phyloP scores from a whole-genome alignment of 1,140 invertebrate species.

The Chymomyza costata region DNA sequence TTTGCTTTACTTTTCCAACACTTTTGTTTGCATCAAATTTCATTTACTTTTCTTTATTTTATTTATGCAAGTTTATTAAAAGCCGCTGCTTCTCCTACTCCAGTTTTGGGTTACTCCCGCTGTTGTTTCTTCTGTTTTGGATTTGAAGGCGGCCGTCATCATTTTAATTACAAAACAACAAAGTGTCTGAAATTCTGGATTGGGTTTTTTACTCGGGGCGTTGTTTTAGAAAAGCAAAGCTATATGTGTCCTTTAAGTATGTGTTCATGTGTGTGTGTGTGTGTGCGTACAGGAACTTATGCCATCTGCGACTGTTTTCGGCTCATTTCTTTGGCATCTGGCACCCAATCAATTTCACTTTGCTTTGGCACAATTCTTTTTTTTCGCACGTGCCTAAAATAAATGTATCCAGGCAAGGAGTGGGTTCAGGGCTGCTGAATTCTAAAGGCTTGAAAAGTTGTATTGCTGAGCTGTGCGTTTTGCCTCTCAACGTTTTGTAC shows the following conservation, averaged over 20 bases:
- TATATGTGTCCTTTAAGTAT: no score
- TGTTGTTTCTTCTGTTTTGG: no score
- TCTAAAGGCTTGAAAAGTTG: conserved; percentile 26
- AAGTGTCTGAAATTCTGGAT: no score
- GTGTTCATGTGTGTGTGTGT: no score
- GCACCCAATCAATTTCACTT: conserved; percentile 66
- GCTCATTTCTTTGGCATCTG: conserved; percentile 51
- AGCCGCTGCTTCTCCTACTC: conserved; percentile 45
- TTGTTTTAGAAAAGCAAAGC: no score
- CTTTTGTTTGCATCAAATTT: conserved; percentile 3
- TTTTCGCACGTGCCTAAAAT: conserved; percentile 29
- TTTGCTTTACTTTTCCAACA: conserved; percentile 22
- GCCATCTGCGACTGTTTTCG: conserved; percentile 12
- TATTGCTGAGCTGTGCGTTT: conserved; percentile 4
- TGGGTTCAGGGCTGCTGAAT: background rate
- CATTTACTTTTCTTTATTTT: conserved; percentile 25
- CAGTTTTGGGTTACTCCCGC: no score
- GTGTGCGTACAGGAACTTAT: no score
- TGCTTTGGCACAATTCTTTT: conserved; percentile 20
- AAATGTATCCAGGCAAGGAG: no score
- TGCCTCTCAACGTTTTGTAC: no score
- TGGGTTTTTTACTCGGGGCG: no score
- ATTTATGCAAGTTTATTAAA: conserved; percentile 67
- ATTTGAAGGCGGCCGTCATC: conserved; percentile 54
- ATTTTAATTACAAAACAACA: conserved; percentile 60